Evolutionary conservation across 2,888 invertebrate genomes (phyloP), one percentile per base, ranked within the genome.

Genomic region (Ligdia adustata): DNA sequence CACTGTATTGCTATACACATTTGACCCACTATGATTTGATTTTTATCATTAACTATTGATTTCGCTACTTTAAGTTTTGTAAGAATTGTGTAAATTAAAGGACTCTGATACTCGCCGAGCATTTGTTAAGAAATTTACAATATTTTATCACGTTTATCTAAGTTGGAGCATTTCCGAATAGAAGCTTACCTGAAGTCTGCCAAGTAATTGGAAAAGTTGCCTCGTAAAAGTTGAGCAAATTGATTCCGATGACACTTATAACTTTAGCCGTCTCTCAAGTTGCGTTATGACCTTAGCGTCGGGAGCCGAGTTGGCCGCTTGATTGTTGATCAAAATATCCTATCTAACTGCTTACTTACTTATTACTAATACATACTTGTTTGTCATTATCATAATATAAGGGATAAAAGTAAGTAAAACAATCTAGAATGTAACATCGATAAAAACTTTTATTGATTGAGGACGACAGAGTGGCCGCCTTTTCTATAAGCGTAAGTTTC

Each of bases 401-500:
- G 3, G 24, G 13, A 13, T 14, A 13, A n/a, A 37, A 9, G 34
- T 22, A 34, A 48, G 43, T 41, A 54, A 60, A 53, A 44, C 13
- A 60, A 59, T 53, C 55, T 20, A 51, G 48, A 55, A 49, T 24
- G 66, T 73, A 90, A 90, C 90, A 90, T 90, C 90, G 88, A 90
- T 90, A 90, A 87, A 89, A 87, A 88, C 80, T 82, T 88, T 88
- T 87, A 88, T 89, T 88, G 85, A 84, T 82, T 73, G 76, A 79
- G 81, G 82, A 75, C 83, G 84, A 81, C 82, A 70, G 79, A 73
- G 72, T 72, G 77, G 69, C 83, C 75, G 67, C 79, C 75, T 75
- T 69, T 63, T 75, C 82, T 85, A 83, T 86, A 89, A 89, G 90
- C 89, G 89, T 90, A 90, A 81, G 75, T 80, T 81, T 83, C 83